phyloP scores from a whole-genome alignment of 2,113 vertebrate genomes.

The Hippocampus barbouri region DNA sequence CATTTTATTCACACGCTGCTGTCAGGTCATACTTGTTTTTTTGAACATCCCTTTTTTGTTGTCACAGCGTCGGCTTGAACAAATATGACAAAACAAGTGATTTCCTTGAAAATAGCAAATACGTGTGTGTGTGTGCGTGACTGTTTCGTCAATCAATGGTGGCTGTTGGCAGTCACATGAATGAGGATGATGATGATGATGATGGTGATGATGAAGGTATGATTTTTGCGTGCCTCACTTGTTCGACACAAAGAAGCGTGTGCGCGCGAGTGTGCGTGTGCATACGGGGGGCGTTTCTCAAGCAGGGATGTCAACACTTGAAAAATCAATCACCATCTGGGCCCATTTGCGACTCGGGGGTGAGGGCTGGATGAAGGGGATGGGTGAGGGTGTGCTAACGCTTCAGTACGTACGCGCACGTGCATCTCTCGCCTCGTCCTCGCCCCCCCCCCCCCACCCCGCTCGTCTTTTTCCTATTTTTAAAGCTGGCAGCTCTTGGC shows the following conservation, averaged over 20 bases:
- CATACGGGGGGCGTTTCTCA: slow-evolving; percentile 83
- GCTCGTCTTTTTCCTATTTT: slow-evolving; percentile 50
- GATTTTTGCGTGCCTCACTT: slow-evolving; percentile 5
- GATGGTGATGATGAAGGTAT: background rate
- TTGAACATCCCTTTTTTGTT: too few relatives aligned
- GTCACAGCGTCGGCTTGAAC: background rate
- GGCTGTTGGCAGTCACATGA: background rate
- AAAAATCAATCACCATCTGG: slow-evolving; percentile 99
- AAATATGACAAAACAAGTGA: background rate
- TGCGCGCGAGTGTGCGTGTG: slow-evolving; percentile 19
- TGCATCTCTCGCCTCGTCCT: slow-evolving; percentile 37
- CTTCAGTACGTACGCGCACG: background rate
- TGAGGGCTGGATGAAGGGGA: slow-evolving; percentile 73
- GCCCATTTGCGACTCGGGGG: slow-evolving; percentile 88
- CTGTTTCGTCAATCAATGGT: background rate
- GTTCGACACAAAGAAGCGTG: slow-evolving; percentile 10
- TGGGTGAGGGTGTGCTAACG: too few relatives aligned
- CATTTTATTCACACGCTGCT: background rate
- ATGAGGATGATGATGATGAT: background rate
- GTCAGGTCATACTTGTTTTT: background rate
- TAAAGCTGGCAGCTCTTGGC: slow-evolving; percentile 53
- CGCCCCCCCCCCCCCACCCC: slow-evolving; percentile 20
- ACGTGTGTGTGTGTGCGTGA: background rate
- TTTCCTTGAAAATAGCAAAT: background rate
- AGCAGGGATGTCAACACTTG: slow-evolving; percentile 98